Evolutionary conservation across 2,888 invertebrate species (phyloP).

Genomic region (Callyntrura sp.): DNA sequence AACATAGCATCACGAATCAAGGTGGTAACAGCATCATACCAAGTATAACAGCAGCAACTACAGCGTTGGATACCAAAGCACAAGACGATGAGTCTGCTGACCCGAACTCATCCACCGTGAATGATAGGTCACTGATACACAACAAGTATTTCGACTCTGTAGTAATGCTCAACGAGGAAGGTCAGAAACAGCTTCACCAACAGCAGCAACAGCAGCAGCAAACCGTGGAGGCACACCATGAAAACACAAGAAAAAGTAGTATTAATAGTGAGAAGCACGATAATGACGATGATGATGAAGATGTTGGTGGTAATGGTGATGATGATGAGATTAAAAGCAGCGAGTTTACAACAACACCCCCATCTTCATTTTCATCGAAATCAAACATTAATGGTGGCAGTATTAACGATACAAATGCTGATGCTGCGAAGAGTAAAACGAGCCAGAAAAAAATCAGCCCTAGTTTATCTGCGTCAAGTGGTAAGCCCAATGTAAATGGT

Average conservation of each 20-base stretch:
- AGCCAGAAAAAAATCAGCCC: conserved; percentile 69
- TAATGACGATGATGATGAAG: conserved; percentile 35
- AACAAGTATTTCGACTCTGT: conserved; percentile 77
- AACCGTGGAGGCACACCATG: conserved; percentile 65
- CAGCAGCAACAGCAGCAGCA: conserved; percentile 71
- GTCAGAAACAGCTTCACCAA: conserved; percentile 70
- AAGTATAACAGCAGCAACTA: conserved; percentile 56
- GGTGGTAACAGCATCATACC: conserved; percentile 8
- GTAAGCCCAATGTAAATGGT: conserved; percentile 25
- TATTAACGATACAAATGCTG: not conserved
- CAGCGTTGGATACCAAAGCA: not conserved
- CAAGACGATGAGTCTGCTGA: conserved; percentile 69
- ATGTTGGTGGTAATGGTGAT: conserved; percentile 51
- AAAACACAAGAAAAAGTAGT: conserved; percentile 57
- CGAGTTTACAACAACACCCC: conserved; percentile 56
- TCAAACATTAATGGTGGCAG: conserved; percentile 38
- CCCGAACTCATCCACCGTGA: conserved; percentile 80
- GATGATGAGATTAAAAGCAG: conserved; percentile 66
- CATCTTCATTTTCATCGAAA: conserved; percentile 62
- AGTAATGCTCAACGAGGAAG: conserved; percentile 74
- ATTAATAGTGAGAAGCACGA: conserved; percentile 7
- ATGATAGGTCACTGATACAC: conserved; percentile 81
- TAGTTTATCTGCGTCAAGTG: conserved; percentile 62
- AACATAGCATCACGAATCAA: conserved; percentile 10
- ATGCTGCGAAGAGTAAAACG: conserved; percentile 46